phyloP scores from a whole-genome alignment of 2,888 invertebrate genomes.

The Microplitis deprimator region DNA sequence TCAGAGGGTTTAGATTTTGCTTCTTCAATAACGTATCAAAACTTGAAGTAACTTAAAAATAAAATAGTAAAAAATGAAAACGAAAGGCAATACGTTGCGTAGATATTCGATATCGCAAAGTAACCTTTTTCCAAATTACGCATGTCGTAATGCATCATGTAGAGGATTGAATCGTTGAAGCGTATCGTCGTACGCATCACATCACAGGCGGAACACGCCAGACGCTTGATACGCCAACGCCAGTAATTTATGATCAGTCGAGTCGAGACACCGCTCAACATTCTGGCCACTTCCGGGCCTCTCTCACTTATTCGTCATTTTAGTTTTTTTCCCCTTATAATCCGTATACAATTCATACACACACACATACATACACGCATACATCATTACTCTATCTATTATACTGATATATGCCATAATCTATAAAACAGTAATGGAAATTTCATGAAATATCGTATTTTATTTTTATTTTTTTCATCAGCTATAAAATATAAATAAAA shows the following conservation, averaged over 20 bases:
- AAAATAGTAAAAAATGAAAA: too few relatives aligned
- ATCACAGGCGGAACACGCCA: constrained; percentile 19
- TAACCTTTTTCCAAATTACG: constrained; percentile 19
- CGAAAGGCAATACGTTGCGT: background rate
- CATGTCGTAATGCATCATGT: constrained; percentile 23
- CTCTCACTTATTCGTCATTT: background rate
- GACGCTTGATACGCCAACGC: constrained; percentile 28
- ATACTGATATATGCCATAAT: too few relatives aligned
- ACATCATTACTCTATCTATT: too few relatives aligned
- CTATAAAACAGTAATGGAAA: too few relatives aligned
- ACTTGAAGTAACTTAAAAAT: too few relatives aligned
- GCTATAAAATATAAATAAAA: too few relatives aligned
- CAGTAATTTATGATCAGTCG: constrained; percentile 19
- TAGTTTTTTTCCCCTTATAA: background rate
- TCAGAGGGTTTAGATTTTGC: too few relatives aligned
- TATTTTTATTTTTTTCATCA: too few relatives aligned
- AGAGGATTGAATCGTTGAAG: constrained; percentile 22
- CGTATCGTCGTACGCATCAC: constrained; percentile 30
- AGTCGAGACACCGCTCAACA: constrained; percentile 20
- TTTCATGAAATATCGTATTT: too few relatives aligned
- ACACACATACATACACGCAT: too few relatives aligned
- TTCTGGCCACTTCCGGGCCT: constrained; percentile 17
- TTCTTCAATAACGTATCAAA: too few relatives aligned
- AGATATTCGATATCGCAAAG: background rate
- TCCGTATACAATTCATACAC: background rate